Evolutionary conservation across 2,797 vertebrate species (phyloP).

Genomic region (Champsocephalus esox): DNA sequence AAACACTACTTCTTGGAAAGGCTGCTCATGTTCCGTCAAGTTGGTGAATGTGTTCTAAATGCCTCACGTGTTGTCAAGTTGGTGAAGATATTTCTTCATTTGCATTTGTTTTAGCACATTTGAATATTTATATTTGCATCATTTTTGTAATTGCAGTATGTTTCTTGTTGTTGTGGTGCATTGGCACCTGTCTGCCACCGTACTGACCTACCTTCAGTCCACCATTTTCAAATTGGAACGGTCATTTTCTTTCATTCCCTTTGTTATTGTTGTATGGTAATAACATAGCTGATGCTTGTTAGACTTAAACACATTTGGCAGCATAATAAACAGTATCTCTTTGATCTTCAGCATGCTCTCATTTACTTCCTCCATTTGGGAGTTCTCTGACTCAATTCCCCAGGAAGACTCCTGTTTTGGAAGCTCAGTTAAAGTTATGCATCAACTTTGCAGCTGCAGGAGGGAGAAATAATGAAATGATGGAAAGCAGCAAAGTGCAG

Average conservation of each 20-base stretch:
- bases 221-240: slow-evolving; percentile 18
- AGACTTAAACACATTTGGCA: slow-evolving; percentile 56
- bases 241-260: slow-evolving; percentile 21
- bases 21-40: no score
- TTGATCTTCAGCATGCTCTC: slow-evolving; percentile 69
- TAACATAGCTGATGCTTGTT: slow-evolving; percentile 47
- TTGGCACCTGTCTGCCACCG: no score
- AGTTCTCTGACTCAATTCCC: slow-evolving; percentile 60
- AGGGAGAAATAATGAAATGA: slow-evolving; percentile 56
- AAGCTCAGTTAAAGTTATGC: slow-evolving; percentile 57
- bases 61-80: no score
- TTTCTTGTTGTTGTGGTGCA: no score
- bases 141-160: no score
- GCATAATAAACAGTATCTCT: slow-evolving; percentile 58
- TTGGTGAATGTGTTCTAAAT: no score
- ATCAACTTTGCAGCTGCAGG: slow-evolving; percentile 52
- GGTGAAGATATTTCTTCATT: no score
- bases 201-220: not conserved
- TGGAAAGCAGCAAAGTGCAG: slow-evolving; percentile 34
- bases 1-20: no score
- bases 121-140: no score
- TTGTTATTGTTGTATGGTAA: slow-evolving; percentile 13
- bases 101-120: no score
- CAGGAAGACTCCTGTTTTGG: slow-evolving; percentile 43
- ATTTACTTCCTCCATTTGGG: slow-evolving; percentile 57